Base-by-base conservation (phyloP, 2,797 vertebrate genomes). In the Tolypeutes matacus region DNA sequence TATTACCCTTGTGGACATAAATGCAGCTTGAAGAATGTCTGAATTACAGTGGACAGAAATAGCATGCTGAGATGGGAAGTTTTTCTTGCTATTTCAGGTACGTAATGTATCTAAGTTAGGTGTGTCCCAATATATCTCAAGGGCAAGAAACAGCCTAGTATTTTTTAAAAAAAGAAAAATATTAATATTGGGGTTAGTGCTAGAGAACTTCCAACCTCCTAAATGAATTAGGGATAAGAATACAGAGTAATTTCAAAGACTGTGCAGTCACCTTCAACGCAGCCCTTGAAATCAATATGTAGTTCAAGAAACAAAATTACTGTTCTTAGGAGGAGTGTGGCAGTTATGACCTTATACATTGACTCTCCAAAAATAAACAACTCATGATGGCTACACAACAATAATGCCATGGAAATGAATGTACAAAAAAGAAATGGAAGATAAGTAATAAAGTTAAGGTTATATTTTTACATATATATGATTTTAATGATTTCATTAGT, bases 21-120 rank as follows among this genome's bases (percentile, higher is more conserved):
- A 97, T 97, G 92, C 94, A 97, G 93, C 97, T 89, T 97, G 97
- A 98, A 98, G 96, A 98, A 98, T 97, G 72, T 96, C 89, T 96
- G 96, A 98, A 98, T 98, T 98, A 96, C 77, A 97, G 95, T 93
- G 84, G 75, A 94, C 94, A 96, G 83, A 94, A 98, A 85, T 77
- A 94, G 91, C 14, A 1, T 97, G 95, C 96, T 97, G 97, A 96
- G 97, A 96, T 76, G 85, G 87, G 84, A 95, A 95, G 93, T 97
- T 97, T 80, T 72, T 86, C 95, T 80, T 14, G 29, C 64, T 97
- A 85, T 97, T 97, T 97, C 86, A 97, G 96, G 89, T 94, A 92
- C 65, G 89, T 96, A 96, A 96, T 95, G 49, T 93, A 42, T 94
- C 93, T 14, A 0, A 75, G 89, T 96, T 97, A 95, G 81, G 93